Conservation (phyloP, 2,888 invertebrate genomes). For the Lordiphosa andalusiaca region DNA sequence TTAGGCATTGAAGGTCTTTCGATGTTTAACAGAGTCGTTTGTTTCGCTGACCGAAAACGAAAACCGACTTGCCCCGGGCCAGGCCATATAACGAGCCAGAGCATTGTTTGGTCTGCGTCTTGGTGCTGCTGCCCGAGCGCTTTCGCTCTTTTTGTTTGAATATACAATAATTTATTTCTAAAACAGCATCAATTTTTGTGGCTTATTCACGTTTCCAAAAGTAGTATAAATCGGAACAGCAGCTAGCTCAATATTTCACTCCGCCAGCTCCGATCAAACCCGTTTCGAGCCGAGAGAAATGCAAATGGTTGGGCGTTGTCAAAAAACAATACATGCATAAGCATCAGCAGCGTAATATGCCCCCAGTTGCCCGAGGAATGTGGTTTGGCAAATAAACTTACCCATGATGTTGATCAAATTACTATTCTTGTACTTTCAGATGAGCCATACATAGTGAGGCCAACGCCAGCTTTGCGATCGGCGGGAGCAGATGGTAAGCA, state of each 20-base stretch:
- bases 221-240: slow-evolving; percentile 7
- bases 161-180: background rate
- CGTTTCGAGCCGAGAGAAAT: slow-evolving; percentile 1
- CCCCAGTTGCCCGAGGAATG: background rate
- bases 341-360: background rate
- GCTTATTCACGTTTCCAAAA: slow-evolving; percentile 4
- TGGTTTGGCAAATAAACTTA: background rate
- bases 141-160: slow-evolving; percentile 22
- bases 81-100: slow-evolving; percentile 3
- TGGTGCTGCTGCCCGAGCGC: slow-evolving; percentile 3
- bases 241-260: slow-evolving; percentile 2
- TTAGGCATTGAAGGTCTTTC: slow-evolving; percentile 18
- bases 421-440: slow-evolving; percentile 52
- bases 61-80: slow-evolving; percentile 8
- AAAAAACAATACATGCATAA: background rate
- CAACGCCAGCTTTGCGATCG: slow-evolving; percentile 72
- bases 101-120: background rate
- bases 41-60: slow-evolving; percentile 10
- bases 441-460: slow-evolving; percentile 65
- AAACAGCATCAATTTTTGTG: slow-evolving; percentile 9
- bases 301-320: slow-evolving; percentile 3
- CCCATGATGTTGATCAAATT: slow-evolving; percentile 1
- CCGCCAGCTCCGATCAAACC: background rate
- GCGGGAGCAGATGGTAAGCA: slow-evolving; percentile 69
- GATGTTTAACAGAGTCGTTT: slow-evolving; percentile 10